Conservation (phyloP, 2,797 vertebrate genomes). For the Acanthis flammea region DNA sequence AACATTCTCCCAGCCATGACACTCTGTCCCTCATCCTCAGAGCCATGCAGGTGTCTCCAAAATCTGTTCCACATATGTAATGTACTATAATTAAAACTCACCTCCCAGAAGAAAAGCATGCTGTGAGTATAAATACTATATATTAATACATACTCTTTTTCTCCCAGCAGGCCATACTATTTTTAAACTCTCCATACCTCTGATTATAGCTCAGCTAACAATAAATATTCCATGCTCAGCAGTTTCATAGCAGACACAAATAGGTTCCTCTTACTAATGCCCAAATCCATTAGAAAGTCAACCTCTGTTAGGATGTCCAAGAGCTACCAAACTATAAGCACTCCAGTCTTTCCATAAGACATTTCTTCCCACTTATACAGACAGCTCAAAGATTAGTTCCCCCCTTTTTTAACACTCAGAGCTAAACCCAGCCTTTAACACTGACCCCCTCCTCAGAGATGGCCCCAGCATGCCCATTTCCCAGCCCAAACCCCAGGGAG, state of each 20-base stretch:
- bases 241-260: not conserved
- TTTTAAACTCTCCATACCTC: conserved; percentile 59
- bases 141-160: conserved; percentile 10
- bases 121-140: not conserved
- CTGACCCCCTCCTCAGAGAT: not conserved
- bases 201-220: conserved; percentile 53
- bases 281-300: not conserved
- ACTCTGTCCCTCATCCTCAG: not conserved
- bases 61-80: not conserved
- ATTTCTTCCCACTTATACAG: not conserved
- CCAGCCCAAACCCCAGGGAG: rapidly evolving
- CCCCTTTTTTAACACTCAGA: not conserved
- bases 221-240: conserved; percentile 24
- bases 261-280: not conserved
- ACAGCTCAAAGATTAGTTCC: not conserved
- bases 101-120: not conserved
- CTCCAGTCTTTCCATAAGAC: not conserved
- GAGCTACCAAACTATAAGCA: not conserved
- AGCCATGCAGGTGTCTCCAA: not conserved
- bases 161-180: conserved; percentile 44
- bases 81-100: not conserved
- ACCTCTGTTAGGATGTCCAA: not conserved
- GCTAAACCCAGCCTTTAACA: not conserved
- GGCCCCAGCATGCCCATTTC: rapidly evolving
- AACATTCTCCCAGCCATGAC: not conserved